A percentile compares a stretch with the other conserved stretches of the same genome.
Evolutionary conservation across 2,888 invertebrate species (phyloP).

Genomic region (Balanococcus diminutus): DNA sequence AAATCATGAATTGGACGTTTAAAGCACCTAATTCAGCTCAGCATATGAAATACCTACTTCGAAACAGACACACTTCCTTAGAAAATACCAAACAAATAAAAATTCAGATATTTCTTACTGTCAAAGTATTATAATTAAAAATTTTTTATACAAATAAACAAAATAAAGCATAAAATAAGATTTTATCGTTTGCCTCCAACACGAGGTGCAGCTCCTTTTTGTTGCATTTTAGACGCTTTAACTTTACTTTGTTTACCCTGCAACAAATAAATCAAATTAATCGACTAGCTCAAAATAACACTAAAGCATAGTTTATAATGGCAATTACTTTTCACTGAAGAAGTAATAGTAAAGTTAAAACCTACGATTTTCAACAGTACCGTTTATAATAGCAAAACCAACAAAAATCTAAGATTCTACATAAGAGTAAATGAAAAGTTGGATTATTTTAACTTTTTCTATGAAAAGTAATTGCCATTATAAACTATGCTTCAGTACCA

Average conservation of each 20-base stretch:
- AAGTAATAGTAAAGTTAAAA: no score
- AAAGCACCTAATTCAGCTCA: no score
- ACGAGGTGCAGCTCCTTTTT: constrained; percentile 82
- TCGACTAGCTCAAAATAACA: neutral
- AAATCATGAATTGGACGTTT: no score
- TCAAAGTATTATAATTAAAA: constrained; percentile 24
- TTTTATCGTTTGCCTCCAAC: constrained; percentile 98
- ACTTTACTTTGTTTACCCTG: constrained; percentile 84
- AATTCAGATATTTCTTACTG: neutral
- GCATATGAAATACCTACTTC: no score
- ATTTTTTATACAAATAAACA: constrained; percentile 34
- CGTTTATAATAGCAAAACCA: no score
- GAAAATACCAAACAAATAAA: neutral
- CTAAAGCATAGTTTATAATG: neutral
- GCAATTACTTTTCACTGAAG: no score
- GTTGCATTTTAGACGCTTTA: constrained; percentile 80
- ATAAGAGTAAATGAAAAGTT: no score
- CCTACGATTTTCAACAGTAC: no score
- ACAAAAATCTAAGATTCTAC: no score
- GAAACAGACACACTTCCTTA: neutral
- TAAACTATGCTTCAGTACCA: neutral
- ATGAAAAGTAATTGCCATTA: no score
- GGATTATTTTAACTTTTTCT: no score
- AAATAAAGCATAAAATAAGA: constrained; percentile 57
- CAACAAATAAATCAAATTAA: constrained; percentile 59